Percentiles rank a stretch among this genome's conserved stretches.
phyloP scores from a whole-genome alignment of 2,888 invertebrate species.

The Tolmerus cingulatus region DNA sequence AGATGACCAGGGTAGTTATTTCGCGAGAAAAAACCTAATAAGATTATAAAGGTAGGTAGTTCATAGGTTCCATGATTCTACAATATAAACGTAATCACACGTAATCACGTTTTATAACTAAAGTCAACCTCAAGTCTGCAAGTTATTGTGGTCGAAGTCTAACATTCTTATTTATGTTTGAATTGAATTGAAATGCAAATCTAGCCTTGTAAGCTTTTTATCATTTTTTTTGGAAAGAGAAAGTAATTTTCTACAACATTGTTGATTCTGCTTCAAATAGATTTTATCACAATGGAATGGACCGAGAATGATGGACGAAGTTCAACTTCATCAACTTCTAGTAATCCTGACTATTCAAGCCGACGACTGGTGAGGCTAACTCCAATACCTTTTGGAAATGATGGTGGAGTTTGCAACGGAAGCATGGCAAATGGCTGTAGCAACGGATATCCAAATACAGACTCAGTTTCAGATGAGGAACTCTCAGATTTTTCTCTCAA shows the following conservation, averaged over 20 bases:
- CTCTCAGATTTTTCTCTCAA: conserved; percentile 75
- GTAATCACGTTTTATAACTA: no score
- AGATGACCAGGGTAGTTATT: no score
- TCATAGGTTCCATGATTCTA: no score
- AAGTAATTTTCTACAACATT: neutral
- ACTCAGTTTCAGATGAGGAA: conserved; percentile 60
- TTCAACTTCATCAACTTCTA: conserved; percentile 45
- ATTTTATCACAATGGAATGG: conserved; percentile 43
- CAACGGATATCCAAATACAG: conserved; percentile 56
- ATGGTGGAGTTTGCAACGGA: neutral
- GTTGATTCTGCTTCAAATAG: neutral
- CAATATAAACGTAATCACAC: no score
- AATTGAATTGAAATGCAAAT: no score
- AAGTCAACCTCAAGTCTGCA: no score
- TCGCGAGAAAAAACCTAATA: no score
- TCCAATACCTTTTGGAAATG: conserved; percentile 37
- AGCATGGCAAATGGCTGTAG: neutral
- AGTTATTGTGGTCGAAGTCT: no score
- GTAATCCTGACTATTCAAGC: conserved; percentile 39
- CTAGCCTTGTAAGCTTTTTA: no score
- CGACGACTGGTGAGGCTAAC: conserved; percentile 18
- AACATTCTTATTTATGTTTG: no score
- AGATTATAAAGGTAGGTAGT: no score
- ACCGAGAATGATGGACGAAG: conserved; percentile 47
- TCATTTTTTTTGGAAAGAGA: no score